Conservation (phyloP, 2,888 invertebrate genomes). For the Clivina fossor region DNA sequence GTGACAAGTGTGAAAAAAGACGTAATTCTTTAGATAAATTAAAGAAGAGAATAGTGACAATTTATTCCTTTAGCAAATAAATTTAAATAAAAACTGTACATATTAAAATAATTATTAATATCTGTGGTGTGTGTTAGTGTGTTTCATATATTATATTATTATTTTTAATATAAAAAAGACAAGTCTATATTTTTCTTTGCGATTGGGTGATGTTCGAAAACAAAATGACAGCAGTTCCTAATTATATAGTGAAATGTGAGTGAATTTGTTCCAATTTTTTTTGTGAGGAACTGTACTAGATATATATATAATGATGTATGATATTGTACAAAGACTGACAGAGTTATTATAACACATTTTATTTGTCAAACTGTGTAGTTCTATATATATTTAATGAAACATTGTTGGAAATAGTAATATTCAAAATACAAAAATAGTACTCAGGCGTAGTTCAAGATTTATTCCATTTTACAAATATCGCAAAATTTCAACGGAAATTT, state of each 20-base stretch:
- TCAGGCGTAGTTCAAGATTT: no score
- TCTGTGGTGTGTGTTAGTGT: background rate
- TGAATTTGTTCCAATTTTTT: constrained; percentile 8
- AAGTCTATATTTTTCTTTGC: no score
- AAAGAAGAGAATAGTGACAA: no score
- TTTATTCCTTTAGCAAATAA: no score
- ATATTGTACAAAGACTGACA: constrained; percentile 33
- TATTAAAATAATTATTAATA: constrained; percentile 6
- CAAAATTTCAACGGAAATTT: no score
- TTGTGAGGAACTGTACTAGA: constrained; percentile 12
- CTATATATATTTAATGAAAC: constrained; percentile 2
- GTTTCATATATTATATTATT: no score
- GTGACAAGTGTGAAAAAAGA: no score
- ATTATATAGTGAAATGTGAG: constrained; percentile 21
- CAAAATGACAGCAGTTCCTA: constrained; percentile 25
- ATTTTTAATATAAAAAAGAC: no score
- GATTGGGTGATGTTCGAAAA: no score
- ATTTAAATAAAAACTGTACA: constrained; percentile 9
- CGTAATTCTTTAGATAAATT: no score
- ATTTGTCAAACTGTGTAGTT: constrained; percentile 30
- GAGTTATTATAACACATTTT: constrained; percentile 17
- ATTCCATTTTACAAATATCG: no score
- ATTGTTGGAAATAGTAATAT: constrained; percentile 7
- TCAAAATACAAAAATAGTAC: background rate
- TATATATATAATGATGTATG: no score